Conservation (phyloP, 2,797 vertebrate genomes). For the Notolepis coatsorum region DNA sequence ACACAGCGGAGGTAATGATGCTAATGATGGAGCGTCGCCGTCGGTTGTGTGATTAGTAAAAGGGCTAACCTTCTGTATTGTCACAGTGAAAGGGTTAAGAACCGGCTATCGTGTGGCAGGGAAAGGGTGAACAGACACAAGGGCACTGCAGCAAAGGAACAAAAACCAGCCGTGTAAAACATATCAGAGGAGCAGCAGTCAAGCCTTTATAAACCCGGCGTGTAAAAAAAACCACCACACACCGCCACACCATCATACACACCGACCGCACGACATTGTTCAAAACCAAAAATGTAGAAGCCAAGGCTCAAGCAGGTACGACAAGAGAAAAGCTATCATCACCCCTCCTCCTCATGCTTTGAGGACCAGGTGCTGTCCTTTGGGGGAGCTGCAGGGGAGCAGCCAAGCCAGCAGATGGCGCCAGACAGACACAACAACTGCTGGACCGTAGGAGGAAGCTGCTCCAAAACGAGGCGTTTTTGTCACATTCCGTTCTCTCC, state of each 20-base stretch:
- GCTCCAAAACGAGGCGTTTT: slow-evolving; percentile 1
- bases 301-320: slow-evolving; percentile 46
- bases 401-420: slow-evolving; percentile 72
- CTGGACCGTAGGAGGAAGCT: slow-evolving; percentile 67
- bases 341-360: slow-evolving; percentile 76
- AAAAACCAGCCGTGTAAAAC: too few species aligned
- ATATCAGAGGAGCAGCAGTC: neutral
- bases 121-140: too few species aligned
- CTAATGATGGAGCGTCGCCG: too few species aligned
- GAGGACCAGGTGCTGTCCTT: slow-evolving; percentile 57
- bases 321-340: slow-evolving; percentile 66
- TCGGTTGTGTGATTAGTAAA: too few species aligned
- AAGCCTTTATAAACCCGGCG: neutral
- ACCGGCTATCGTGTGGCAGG: too few species aligned
- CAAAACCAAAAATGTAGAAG: slow-evolving; percentile 49
- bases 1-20: too few species aligned
- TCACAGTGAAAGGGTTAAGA: too few species aligned
- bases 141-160: too few species aligned
- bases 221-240: too few species aligned
- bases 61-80: too few species aligned
- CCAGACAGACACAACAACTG: slow-evolving; percentile 74
- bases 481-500: too few species aligned
- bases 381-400: slow-evolving; percentile 62
- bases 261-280: neutral
- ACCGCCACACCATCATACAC: neutral